These are phyloP conservation scores for Centropyge bicolor DNA, from an alignment of 2,797 vertebrate species.

Conservation along the genomic window DNA sequence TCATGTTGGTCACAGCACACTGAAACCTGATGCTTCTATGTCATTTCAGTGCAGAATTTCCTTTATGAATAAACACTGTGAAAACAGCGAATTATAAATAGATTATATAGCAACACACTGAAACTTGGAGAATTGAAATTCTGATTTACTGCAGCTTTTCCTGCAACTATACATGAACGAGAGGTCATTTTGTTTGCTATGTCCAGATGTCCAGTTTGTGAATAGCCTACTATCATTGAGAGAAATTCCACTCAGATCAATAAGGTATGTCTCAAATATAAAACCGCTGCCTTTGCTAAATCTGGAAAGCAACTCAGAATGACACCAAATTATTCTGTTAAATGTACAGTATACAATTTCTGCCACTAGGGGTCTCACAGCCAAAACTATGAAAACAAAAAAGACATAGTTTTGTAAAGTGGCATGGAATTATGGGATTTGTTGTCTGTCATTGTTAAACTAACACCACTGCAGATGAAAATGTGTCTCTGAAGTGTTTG, in stretches of 20 bases:
- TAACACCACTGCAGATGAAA: too few relatives aligned
- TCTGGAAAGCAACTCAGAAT: conserved; percentile 13
- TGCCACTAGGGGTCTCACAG: too few relatives aligned
- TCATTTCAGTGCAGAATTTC: background rate
- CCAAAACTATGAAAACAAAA: too few relatives aligned
- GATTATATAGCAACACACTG: background rate
- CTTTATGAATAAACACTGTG: background rate
- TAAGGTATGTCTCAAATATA: conserved; percentile 38
- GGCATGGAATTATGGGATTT: too few relatives aligned
- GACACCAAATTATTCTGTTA: background rate
- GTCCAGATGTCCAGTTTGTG: conserved; percentile 14
- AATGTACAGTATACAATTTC: too few relatives aligned
- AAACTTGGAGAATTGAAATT: background rate
- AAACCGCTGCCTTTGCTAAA: background rate
- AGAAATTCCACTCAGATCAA: conserved; percentile 36
- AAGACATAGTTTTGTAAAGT: too few relatives aligned
- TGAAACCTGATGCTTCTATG: background rate
- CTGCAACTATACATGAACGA: background rate
- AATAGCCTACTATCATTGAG: conserved; percentile 14
- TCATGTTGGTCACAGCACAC: background rate
- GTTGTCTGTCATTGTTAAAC: too few relatives aligned
- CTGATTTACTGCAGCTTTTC: background rate
- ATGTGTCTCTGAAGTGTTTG: too few relatives aligned
- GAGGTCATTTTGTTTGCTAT: conserved; percentile 12
- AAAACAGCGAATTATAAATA: background rate